Evolutionary conservation across 2,888 invertebrate species (phyloP).

Genomic region (Papilio elwesi): DNA sequence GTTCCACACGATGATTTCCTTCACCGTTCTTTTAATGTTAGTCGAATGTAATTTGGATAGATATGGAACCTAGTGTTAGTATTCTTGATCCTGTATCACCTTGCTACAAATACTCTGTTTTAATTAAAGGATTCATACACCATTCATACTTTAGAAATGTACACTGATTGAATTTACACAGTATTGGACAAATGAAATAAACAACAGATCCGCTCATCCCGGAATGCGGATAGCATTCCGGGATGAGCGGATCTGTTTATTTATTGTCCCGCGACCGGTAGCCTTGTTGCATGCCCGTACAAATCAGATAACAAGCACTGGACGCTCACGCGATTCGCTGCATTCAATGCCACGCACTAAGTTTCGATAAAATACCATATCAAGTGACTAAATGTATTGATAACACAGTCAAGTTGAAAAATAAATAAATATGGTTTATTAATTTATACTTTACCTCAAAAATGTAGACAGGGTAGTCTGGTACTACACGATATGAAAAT

Average conservation of each 20-base stretch:
- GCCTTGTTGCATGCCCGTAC: constrained; percentile 64
- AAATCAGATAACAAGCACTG: constrained; percentile 64
- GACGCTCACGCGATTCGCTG: constrained; percentile 63
- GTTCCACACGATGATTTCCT: too few species aligned
- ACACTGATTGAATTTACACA: constrained; percentile 41
- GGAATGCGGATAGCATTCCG: constrained; percentile 44
- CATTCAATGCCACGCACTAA: constrained; percentile 48
- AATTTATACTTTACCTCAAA: neutral
- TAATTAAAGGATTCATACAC: neutral
- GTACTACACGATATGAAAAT: neutral
- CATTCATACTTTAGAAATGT: neutral
- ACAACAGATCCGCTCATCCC: too few species aligned
- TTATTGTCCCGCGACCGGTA: constrained; percentile 57
- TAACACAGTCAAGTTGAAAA: neutral
- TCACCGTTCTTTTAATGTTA: too few species aligned
- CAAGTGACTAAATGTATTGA: constrained; percentile 1
- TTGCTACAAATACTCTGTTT: neutral
- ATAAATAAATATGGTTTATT: neutral
- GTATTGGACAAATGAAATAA: constrained; percentile 55
- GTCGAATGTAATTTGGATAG: too few species aligned
- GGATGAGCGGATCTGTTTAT: constrained; percentile 55
- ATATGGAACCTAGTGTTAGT: too few species aligned
- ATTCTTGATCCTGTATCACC: neutral
- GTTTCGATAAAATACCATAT: constrained; percentile 24
- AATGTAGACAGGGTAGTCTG: neutral